These are phyloP conservation scores for Paedocypris sp. DNA, from an alignment of 2,113 vertebrate genomes.

Conservation along the genomic window DNA sequence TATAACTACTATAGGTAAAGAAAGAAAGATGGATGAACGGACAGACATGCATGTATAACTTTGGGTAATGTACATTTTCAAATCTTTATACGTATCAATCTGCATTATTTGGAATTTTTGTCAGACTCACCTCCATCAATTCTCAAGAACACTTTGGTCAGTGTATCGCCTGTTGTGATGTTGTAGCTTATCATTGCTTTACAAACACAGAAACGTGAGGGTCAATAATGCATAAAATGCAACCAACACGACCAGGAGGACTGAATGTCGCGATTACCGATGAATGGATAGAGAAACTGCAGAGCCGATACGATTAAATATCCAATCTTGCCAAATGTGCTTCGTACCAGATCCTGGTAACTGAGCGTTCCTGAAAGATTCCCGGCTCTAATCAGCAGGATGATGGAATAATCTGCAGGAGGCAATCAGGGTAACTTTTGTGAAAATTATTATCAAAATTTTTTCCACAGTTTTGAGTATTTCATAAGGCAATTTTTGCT, in stretches of 20 bases:
- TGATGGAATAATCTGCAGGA: conserved; percentile 82
- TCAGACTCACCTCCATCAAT: conserved; percentile 88
- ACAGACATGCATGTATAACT: too few relatives aligned
- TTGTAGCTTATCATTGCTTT: conserved; percentile 98
- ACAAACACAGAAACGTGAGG: background rate
- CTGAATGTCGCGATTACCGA: conserved; percentile 64
- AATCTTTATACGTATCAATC: too few relatives aligned
- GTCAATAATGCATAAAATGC: background rate
- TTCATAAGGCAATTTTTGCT: too few relatives aligned
- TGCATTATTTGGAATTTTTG: too few relatives aligned
- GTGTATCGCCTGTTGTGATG: conserved; percentile 83
- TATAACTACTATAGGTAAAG: too few relatives aligned
- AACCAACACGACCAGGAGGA: background rate
- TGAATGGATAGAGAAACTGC: conserved; percentile 93
- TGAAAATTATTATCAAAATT: background rate
- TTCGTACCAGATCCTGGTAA: conserved; percentile 83
- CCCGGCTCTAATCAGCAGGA: conserved; percentile 84
- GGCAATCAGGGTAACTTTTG: background rate
- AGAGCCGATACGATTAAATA: conserved; percentile 77
- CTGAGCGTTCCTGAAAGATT: conserved; percentile 72
- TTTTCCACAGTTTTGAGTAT: background rate
- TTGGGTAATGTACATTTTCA: too few relatives aligned
- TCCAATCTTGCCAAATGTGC: conserved; percentile 77
- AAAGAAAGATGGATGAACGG: too few relatives aligned
- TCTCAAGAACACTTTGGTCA: conserved; percentile 88